Evolutionary conservation across 1,140 invertebrate species (phyloP).

Genomic region (Drosophila baimaii): DNA sequence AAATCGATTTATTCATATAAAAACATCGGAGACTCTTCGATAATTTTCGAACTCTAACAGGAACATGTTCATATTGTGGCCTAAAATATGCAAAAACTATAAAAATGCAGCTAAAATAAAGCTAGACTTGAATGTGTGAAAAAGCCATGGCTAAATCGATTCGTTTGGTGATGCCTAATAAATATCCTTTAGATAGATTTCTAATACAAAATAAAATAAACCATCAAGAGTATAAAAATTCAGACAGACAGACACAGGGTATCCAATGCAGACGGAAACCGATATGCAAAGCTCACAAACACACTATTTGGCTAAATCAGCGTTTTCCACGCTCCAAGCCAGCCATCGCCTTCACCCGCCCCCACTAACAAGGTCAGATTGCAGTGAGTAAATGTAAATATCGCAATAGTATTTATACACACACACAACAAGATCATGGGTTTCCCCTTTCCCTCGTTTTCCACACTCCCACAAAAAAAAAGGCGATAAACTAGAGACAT

Average conservation of each 20-base stretch:
- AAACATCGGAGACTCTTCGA: too few species aligned
- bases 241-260: not conserved
- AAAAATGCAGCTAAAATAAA: too few species aligned
- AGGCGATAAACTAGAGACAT: slow-evolving; percentile 5
- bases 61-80: too few species aligned
- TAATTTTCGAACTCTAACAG: too few species aligned
- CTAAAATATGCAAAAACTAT: too few species aligned
- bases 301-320: slow-evolving; percentile 27
- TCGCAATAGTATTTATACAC: slow-evolving; percentile 29
- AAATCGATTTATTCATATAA: too few species aligned
- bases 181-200: not conserved
- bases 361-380: slow-evolving; percentile 33
- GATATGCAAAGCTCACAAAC: slow-evolving; percentile 13
- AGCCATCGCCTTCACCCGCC: not conserved
- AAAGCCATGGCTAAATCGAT: not conserved
- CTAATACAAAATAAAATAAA: not conserved
- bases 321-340: slow-evolving; percentile 18
- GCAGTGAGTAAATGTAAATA: slow-evolving; percentile 25
- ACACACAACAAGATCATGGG: slow-evolving; percentile 18
- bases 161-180: not conserved
- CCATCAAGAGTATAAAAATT: not conserved
- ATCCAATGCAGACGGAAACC: not conserved
- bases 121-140: too few species aligned
- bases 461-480: not conserved
- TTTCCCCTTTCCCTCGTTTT: not conserved